Percentiles rank a stretch among this genome's conserved stretches.
Evolutionary conservation across 2,113 vertebrate genomes (phyloP).

Genomic region (Plecturocebus donacophilus): DNA sequence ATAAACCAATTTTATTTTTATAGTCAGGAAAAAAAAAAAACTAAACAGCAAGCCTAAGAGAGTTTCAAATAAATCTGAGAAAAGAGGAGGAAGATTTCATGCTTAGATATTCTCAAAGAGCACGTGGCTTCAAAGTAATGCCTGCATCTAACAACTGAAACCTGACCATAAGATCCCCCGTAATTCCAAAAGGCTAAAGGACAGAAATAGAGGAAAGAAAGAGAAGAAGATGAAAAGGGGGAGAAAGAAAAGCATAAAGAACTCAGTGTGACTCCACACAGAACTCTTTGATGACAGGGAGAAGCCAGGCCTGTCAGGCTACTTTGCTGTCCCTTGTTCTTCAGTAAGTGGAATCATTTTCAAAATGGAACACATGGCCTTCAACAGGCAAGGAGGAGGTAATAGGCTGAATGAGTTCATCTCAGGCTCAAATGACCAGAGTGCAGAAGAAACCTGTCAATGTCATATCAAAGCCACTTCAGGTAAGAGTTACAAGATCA

Average conservation of each 20-base stretch:
- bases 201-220: neutral
- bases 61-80: slow-evolving; percentile 29
- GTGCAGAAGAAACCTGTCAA: slow-evolving; percentile 30
- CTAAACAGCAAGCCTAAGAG: neutral
- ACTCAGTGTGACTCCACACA: neutral
- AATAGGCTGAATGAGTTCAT: neutral
- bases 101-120: neutral
- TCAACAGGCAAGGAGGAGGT: neutral
- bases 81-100: neutral
- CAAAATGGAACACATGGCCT: neutral
- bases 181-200: neutral
- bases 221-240: slow-evolving; percentile 22
- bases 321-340: neutral
- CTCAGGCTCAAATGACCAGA: neutral
- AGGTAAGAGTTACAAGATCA: slow-evolving; percentile 20
- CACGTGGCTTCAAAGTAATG: slow-evolving; percentile 9
- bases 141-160: neutral
- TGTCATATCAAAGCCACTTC: neutral
- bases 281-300: neutral
- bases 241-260: neutral
- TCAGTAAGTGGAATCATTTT: slow-evolving; percentile 17
- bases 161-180: neutral
- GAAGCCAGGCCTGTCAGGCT: neutral
- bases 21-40: neutral
- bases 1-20: slow-evolving; percentile 4